Conservation (phyloP, 2,888 invertebrate genomes). For the Vanessa cardui region DNA sequence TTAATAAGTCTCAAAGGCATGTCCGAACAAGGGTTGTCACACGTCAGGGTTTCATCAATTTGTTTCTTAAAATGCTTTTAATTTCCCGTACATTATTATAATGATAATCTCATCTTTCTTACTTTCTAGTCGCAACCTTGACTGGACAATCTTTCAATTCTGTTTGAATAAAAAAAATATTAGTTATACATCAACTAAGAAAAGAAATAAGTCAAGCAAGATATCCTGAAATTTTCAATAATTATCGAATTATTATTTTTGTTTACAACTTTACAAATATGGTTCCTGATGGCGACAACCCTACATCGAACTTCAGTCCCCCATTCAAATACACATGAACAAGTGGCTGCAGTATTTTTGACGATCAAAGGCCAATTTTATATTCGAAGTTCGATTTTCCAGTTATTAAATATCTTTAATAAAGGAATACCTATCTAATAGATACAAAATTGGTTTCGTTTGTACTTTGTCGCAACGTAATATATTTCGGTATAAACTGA, state of each 20-base stretch:
- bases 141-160: no score
- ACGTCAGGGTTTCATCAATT: neutral
- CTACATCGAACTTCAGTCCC: conserved; percentile 42
- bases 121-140: no score
- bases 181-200: no score
- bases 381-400: neutral
- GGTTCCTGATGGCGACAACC: conserved; percentile 1
- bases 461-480: neutral
- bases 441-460: neutral
- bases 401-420: conserved; percentile 11
- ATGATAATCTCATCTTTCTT: no score
- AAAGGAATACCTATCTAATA: conserved; percentile 4
- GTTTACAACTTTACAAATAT: no score
- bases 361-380: conserved; percentile 10
- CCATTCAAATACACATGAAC: conserved; percentile 23
- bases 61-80: neutral
- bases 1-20: conserved; percentile 66
- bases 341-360: conserved; percentile 19
- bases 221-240: no score
- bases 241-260: no score
- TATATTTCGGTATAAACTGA: neutral
- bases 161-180: no score
- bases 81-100: no score
- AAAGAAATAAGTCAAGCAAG: no score
- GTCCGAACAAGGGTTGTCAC: conserved; percentile 29